Evolutionary conservation across 1,140 invertebrate species (phyloP).

Genomic region (Calliphora vicina): DNA sequence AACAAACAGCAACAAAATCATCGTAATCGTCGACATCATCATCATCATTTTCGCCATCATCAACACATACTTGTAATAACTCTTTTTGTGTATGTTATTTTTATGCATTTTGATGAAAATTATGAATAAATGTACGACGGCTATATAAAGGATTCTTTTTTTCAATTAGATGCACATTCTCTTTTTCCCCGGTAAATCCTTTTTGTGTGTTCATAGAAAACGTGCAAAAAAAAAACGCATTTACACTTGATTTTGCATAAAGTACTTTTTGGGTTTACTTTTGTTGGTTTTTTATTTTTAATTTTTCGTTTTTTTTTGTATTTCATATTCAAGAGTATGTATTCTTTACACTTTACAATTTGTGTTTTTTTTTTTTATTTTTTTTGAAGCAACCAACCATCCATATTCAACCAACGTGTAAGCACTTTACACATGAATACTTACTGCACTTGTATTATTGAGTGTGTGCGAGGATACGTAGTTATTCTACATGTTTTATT

Average conservation of each 20-base stretch:
- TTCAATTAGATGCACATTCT: background rate
- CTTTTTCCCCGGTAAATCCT: background rate
- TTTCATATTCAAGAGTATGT: constrained; percentile 17
- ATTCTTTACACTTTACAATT: constrained; percentile 29
- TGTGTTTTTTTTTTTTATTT: constrained; percentile 13
- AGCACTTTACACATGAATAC: constrained; percentile 25
- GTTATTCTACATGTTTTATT: too few relatives aligned
- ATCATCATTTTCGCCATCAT: background rate
- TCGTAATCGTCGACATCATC: background rate
- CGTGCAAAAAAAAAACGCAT: background rate
- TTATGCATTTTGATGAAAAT: constrained; percentile 26
- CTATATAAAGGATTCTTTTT: background rate
- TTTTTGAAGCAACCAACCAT: background rate
- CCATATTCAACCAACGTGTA: background rate
- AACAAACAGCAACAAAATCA: background rate
- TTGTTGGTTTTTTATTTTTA: constrained; percentile 14
- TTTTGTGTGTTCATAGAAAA: background rate
- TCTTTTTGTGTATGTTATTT: background rate
- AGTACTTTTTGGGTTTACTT: constrained; percentile 29
- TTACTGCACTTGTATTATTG: background rate
- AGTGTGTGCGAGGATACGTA: background rate
- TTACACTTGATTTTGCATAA: constrained; percentile 34
- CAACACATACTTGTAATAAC: constrained; percentile 28
- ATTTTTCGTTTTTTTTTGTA: background rate
- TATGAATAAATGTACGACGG: constrained; percentile 11